Base-by-base conservation (phyloP, 2,113 vertebrate species). In the Cyprinus carpio region DNA sequence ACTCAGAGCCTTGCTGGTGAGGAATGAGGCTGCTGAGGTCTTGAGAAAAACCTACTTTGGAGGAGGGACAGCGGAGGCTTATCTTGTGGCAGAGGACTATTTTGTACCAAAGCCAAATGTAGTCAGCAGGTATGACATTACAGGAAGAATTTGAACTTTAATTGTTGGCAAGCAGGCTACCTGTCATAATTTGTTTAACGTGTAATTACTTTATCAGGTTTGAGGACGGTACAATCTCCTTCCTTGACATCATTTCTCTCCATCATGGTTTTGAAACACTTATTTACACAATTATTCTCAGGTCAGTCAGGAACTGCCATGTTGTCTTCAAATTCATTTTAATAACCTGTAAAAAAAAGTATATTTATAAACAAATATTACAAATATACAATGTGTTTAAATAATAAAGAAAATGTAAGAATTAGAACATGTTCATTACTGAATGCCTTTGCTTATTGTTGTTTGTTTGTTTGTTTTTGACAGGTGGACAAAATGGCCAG, bases 151-250 rank as follows among this genome's bases (percentile, higher is more conserved):
- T 85, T 67, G 64, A 67, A 4, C 31, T 72, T 20, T 72, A 18
- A 25, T 60, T n/a, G 23, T n/a, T 58, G 75, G 29, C 10, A 37
- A 77, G 51, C 29, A 58, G 18, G 46, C 25, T 49, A 20, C 64
- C 37, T 65, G 27, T 76, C 34, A 49, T 46, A 6, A 18, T 46
- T 11, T 71, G 23, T 69, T 56, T 81, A 18, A 37, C 37, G 37
- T n/a, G 18, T 77, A 74, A 31, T 51, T n/a, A 27, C 3, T 15
- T 90, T 87, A 88, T 82, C 85, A 99, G 98, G 92, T 98, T 99
- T 94, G 98, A 99, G 94, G 98, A 99, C 0, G 98, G 98, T 62
- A 99, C 97, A 2, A 91, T 98, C 81, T 95, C 98, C 11, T 99
- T 98, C 90, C 94, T 99, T 91, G 97, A 97, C 51, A 94, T 99